phyloP scores from a whole-genome alignment of 1,140 invertebrate genomes.

The Aradophagus sp. region DNA sequence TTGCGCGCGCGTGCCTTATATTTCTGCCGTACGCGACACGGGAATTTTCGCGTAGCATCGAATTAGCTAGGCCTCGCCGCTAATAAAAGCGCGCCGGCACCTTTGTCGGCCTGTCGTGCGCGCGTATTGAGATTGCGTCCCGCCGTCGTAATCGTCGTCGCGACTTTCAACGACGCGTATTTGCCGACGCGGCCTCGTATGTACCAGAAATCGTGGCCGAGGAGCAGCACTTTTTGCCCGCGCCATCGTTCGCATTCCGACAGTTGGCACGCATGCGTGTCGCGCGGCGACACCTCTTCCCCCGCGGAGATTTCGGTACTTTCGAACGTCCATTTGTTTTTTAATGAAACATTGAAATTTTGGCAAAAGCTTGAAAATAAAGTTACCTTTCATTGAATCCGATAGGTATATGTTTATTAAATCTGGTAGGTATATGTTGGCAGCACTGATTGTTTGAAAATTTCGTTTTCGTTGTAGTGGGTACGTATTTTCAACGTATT shows the following conservation, averaged over 20 bases:
- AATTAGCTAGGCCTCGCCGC: constrained; percentile 45
- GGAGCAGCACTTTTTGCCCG: constrained; percentile 23
- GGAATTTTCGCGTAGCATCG: constrained; percentile 51
- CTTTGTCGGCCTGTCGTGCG: constrained; percentile 37
- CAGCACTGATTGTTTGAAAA: too few relatives aligned
- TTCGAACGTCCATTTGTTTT: too few relatives aligned
- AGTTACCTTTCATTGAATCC: too few relatives aligned
- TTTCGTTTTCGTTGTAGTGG: too few relatives aligned
- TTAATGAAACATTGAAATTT: too few relatives aligned
- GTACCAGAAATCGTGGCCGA: constrained; percentile 40
- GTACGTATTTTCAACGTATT: too few relatives aligned
- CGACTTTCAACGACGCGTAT: constrained; percentile 34
- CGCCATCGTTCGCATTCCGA: constrained; percentile 35
- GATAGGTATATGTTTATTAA: too few relatives aligned
- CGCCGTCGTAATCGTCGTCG: neutral
- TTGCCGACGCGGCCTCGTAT: constrained; percentile 34
- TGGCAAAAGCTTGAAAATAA: too few relatives aligned
- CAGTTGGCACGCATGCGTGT: constrained; percentile 29
- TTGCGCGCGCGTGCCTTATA: constrained; percentile 33
- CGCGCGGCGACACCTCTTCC: constrained; percentile 21
- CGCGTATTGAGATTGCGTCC: constrained; percentile 30
- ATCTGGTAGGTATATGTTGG: too few relatives aligned
- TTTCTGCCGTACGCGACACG: constrained; percentile 47
- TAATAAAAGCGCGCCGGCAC: constrained; percentile 51
- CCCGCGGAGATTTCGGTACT: constrained; percentile 19